These are phyloP conservation scores for Kryphioiulus occultus DNA, from an alignment of 2,888 invertebrate species.

Conservation along the genomic window DNA sequence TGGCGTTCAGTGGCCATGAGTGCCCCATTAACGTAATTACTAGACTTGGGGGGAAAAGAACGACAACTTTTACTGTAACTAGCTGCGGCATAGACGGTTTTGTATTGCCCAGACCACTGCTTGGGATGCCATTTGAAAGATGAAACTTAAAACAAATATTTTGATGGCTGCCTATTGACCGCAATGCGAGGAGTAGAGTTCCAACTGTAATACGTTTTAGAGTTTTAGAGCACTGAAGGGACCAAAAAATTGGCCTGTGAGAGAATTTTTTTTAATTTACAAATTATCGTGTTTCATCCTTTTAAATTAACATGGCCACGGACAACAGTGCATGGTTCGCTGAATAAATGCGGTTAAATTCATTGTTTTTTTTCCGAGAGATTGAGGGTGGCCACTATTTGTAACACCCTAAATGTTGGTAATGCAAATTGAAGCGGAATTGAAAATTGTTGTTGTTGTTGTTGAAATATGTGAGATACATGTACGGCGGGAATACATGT, in stretches of 20 bases:
- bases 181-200: background rate
- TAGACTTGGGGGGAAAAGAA: constrained; percentile 28
- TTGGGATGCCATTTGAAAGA: constrained; percentile 13
- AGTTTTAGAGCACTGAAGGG: background rate
- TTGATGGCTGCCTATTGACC: background rate
- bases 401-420: too few relatives aligned
- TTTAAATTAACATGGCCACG: too few relatives aligned
- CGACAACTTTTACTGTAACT: constrained; percentile 30
- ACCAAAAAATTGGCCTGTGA: background rate
- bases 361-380: too few relatives aligned
- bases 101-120: constrained; percentile 1
- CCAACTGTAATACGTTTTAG: background rate
- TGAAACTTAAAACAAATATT: constrained; percentile 19
- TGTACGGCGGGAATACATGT: too few relatives aligned
- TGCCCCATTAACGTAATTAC: constrained; percentile 47
- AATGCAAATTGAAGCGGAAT: too few relatives aligned
- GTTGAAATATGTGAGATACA: too few relatives aligned
- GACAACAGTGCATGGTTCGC: too few relatives aligned
- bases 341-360: too few relatives aligned
- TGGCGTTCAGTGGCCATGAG: constrained; percentile 45
- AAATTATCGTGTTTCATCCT: too few relatives aligned
- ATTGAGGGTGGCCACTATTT: too few relatives aligned
- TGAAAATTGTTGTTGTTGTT: too few relatives aligned
- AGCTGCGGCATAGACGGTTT: constrained; percentile 1
- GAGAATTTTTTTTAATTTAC: too few relatives aligned